A percentile compares a stretch with the other conserved stretches of the same genome.
phyloP scores from a whole-genome alignment of 2,888 invertebrate species.

The Tenthredo livida region DNA sequence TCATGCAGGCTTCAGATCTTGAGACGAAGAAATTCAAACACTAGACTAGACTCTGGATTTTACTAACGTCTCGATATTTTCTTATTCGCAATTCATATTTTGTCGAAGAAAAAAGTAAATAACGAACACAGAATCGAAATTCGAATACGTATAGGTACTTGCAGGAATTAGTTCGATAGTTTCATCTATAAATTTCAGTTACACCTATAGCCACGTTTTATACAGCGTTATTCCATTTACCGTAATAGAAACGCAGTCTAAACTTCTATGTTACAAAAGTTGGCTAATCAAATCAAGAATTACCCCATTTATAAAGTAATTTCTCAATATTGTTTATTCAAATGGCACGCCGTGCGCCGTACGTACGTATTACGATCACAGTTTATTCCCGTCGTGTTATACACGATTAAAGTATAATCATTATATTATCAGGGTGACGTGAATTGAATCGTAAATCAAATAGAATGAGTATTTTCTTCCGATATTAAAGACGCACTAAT shows the following conservation, averaged over 20 bases:
- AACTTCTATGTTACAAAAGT: not conserved
- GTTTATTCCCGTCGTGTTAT: not conserved
- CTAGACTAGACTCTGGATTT: not conserved
- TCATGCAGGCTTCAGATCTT: not conserved
- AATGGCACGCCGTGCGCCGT: not conserved
- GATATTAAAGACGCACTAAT: not conserved
- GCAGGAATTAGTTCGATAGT: not conserved
- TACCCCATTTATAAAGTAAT: not conserved
- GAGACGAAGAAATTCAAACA: not conserved
- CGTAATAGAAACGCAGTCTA: not conserved
- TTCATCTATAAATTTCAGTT: not conserved
- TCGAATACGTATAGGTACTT: not conserved
- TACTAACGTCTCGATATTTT: not conserved
- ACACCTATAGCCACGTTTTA: not conserved
- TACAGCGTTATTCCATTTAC: not conserved
- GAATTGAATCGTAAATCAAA: not conserved
- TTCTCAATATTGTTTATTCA: constrained; percentile 12
- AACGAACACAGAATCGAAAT: not conserved
- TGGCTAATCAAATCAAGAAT: not conserved
- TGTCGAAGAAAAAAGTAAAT: too few relatives aligned
- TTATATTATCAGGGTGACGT: not conserved
- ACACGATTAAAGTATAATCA: constrained; percentile 1
- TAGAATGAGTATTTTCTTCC: not conserved
- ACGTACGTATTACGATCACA: not conserved
- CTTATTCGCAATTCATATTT: too few relatives aligned